Percentiles rank a stretch among this genome's conserved stretches.
Conservation (phyloP, 2,888 invertebrate species). For the Drosophila suboccidentalis region DNA sequence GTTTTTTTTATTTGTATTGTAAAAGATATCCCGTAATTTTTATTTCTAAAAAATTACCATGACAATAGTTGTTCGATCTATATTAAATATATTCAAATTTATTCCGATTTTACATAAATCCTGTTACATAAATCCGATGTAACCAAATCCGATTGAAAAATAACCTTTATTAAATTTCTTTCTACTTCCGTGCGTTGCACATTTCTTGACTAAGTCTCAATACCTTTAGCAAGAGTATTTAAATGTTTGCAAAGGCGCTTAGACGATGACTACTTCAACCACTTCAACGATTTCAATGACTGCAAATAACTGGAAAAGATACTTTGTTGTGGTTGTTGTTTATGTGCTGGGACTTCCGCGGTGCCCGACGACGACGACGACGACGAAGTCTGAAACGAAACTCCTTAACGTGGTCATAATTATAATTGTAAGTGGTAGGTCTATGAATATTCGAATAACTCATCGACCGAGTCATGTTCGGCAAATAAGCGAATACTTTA, state of each 20-base stretch:
- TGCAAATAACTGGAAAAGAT: conserved; percentile 27
- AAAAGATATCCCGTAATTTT: neutral
- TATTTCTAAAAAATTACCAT: neutral
- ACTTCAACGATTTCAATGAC: conserved; percentile 14
- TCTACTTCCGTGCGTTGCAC: too few relatives aligned
- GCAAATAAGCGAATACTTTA: conserved; percentile 7
- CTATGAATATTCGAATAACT: conserved; percentile 13
- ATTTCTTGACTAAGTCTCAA: neutral
- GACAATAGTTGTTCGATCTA: neutral
- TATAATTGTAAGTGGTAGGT: conserved; percentile 16
- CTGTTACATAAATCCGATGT: neutral
- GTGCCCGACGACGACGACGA: conserved; percentile 5
- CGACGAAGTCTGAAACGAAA: too few relatives aligned
- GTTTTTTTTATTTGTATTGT: too few relatives aligned
- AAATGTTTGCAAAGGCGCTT: conserved; percentile 50
- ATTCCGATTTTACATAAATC: too few relatives aligned
- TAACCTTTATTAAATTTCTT: too few relatives aligned
- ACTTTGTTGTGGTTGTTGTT: conserved; percentile 47
- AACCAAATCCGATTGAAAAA: too few relatives aligned
- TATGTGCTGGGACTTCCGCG: conserved; percentile 52
- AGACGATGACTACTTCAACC: conserved; percentile 28
- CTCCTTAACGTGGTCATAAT: conserved; percentile 19
- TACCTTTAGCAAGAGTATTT: neutral
- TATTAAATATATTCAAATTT: neutral
- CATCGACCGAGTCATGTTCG: conserved; percentile 5